Percentiles rank a stretch among this genome's conserved stretches.
phyloP scores from a whole-genome alignment of 2,888 invertebrate genomes.

The Bembecia ichneumoniformis region DNA sequence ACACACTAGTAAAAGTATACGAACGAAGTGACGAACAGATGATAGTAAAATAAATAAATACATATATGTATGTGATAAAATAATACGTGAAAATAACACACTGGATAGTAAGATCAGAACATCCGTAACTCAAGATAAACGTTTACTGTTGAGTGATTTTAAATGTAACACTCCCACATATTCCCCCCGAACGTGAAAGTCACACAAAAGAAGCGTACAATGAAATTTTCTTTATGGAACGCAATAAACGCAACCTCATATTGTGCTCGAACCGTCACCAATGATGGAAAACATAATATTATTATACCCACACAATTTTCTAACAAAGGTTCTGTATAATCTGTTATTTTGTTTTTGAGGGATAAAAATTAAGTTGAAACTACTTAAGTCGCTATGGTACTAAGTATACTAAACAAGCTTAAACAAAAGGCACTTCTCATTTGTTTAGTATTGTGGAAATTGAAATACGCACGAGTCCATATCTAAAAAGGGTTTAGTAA shows the following conservation, averaged over 20 bases:
- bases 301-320: neutral
- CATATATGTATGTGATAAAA: too few relatives aligned
- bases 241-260: neutral
- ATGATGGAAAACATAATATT: neutral
- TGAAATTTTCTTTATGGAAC: constrained; percentile 6
- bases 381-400: too few relatives aligned
- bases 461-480: too few relatives aligned
- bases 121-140: constrained; percentile 14
- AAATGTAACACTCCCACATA: constrained; percentile 24
- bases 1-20: too few relatives aligned
- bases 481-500: too few relatives aligned
- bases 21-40: too few relatives aligned
- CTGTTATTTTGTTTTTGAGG: neutral
- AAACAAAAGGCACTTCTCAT: too few relatives aligned
- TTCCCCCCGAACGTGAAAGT: constrained; percentile 24
- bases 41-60: too few relatives aligned
- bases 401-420: too few relatives aligned
- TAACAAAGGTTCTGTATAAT: neutral
- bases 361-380: neutral
- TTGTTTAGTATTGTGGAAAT: too few relatives aligned
- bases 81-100: too few relatives aligned
- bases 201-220: constrained; percentile 15
- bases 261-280: constrained; percentile 1
- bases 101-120: neutral
- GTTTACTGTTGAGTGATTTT: constrained; percentile 28